These are phyloP conservation scores for Procavia capensis DNA, from an alignment of 2,113 vertebrate genomes.

Conservation along the genomic window DNA sequence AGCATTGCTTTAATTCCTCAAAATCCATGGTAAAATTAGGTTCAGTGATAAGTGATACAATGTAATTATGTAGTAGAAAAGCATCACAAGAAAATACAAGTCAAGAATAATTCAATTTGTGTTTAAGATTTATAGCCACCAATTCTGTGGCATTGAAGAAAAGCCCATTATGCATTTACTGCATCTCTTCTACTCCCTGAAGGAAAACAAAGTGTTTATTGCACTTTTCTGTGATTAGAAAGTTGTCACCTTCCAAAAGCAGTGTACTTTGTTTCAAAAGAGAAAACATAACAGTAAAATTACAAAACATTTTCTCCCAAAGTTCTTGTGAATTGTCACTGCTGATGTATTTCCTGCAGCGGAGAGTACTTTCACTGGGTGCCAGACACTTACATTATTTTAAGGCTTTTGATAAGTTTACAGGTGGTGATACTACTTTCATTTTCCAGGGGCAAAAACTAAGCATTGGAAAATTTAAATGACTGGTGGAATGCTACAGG, in stretches of 20 bases:
- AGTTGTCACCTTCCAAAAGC: conserved; percentile 50
- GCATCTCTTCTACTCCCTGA: conserved; percentile 5
- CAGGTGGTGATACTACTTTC: not conserved
- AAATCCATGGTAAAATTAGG: conserved; percentile 32
- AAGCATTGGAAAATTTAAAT: conserved; percentile 7
- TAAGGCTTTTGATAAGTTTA: not conserved
- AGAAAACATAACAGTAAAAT: not conserved
- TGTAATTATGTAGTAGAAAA: conserved; percentile 54
- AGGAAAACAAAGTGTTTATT: conserved; percentile 52
- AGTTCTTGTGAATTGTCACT: not conserved
- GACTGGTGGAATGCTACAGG: not conserved
- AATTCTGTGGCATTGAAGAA: conserved; percentile 52
- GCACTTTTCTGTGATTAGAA: conserved; percentile 56
- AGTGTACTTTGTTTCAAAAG: conserved; percentile 11
- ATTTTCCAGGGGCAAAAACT: conserved; percentile 6
- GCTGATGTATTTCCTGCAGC: not conserved
- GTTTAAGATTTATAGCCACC: conserved; percentile 39
- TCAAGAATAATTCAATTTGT: conserved; percentile 51
- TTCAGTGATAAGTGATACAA: conserved; percentile 51
- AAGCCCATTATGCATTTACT: conserved; percentile 50
- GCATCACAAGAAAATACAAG: conserved; percentile 66
- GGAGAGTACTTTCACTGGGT: not conserved
- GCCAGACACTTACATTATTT: not conserved
- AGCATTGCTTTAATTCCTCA: conserved; percentile 35
- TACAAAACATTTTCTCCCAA: not conserved